Conservation (phyloP, 2,888 invertebrate species). For the Artemia sinica region DNA sequence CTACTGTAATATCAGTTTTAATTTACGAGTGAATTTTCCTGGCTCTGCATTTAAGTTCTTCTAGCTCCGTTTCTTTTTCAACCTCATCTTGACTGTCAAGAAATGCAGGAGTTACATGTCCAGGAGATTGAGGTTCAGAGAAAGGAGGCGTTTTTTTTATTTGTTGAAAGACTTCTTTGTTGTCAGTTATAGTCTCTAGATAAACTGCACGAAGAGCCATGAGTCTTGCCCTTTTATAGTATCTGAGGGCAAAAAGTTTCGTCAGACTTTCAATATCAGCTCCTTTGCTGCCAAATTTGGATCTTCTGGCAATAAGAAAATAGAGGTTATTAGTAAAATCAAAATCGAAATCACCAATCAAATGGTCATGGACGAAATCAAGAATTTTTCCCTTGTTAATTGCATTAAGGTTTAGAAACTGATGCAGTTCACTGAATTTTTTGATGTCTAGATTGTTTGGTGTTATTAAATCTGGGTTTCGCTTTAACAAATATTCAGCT, state of each 20-base stretch:
- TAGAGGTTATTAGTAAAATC: constrained; percentile 94
- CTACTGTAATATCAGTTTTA: too few relatives aligned
- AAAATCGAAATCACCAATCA: constrained; percentile 97
- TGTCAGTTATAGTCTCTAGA: constrained; percentile 60
- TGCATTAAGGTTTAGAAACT: constrained; percentile 97
- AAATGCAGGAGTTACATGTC: too few relatives aligned
- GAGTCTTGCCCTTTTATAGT: constrained; percentile 82
- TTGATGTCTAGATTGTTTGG: constrained; percentile 97
- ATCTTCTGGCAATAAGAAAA: constrained; percentile 60
- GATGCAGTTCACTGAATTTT: constrained; percentile 94
- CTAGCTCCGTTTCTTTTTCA: too few relatives aligned
- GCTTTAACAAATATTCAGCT: constrained; percentile 79
- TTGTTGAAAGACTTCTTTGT: constrained; percentile 34
- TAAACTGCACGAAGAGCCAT: constrained; percentile 70
- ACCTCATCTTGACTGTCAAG: too few relatives aligned
- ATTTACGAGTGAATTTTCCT: too few relatives aligned
- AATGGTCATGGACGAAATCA: constrained; percentile 92
- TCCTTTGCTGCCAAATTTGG: too few relatives aligned
- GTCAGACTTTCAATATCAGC: too few relatives aligned
- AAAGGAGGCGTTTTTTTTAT: too few relatives aligned
- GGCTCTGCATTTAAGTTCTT: too few relatives aligned
- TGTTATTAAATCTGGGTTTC: constrained; percentile 84
- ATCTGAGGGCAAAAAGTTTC: constrained; percentile 30
- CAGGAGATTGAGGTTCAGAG: too few relatives aligned
- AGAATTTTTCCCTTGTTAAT: constrained; percentile 92